A percentile compares a stretch with the other conserved stretches of the same genome.
phyloP scores from a whole-genome alignment of 2,888 invertebrate genomes.

The Microplitis manilae region DNA sequence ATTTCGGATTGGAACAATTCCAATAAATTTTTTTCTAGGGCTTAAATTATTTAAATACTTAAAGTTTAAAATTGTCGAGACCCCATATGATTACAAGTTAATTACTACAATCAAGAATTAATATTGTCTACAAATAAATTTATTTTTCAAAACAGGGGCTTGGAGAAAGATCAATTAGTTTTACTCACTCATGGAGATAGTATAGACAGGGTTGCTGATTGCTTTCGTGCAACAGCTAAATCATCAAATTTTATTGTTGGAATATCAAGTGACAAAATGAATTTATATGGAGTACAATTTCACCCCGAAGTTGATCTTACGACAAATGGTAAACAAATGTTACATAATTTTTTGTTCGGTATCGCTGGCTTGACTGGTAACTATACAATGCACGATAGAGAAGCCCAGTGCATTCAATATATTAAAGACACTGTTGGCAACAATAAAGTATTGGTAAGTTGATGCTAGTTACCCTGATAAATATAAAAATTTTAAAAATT shows the following conservation, averaged over 20 bases:
- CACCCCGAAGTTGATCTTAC: constrained; percentile 99
- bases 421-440: constrained; percentile 91
- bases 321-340: constrained; percentile 89
- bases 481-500: too few relatives aligned
- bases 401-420: constrained; percentile 92
- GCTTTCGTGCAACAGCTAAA: constrained; percentile 89
- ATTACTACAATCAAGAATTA: neutral
- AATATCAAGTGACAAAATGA: constrained; percentile 91
- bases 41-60: too few relatives aligned
- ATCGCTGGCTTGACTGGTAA: constrained; percentile 89
- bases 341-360: constrained; percentile 95
- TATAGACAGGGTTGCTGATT: constrained; percentile 91
- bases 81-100: too few relatives aligned
- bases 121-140: constrained; percentile 14
- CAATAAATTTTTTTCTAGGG: too few relatives aligned
- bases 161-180: constrained; percentile 90
- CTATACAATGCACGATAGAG: constrained; percentile 90
- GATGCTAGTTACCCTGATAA: neutral
- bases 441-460: constrained; percentile 91
- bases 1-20: too few relatives aligned
- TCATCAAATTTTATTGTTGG: constrained; percentile 89
- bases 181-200: constrained; percentile 98
- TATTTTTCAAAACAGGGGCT: constrained; percentile 77
- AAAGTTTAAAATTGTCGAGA: too few relatives aligned
- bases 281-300: constrained; percentile 97